Evolutionary conservation across 2,797 vertebrate species (phyloP), one percentile per base, ranked within the genome.

Genomic region (Enteromius unitaeniatus): DNA sequence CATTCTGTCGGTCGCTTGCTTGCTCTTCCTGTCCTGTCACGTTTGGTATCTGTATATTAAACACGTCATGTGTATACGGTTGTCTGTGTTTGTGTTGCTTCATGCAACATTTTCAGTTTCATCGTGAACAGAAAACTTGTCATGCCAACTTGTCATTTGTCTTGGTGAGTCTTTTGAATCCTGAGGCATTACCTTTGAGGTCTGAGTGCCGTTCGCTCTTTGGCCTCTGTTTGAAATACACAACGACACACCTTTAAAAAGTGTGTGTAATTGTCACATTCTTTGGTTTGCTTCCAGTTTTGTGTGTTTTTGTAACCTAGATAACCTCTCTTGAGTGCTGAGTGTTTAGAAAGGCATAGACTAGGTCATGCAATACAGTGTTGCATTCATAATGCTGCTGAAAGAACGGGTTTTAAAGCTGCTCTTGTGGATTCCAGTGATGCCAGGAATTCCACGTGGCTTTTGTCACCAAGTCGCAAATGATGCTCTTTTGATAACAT

Each of bases 401-500:
- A 65, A 70, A 60, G 14, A 70, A 60, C 13, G 1, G 10, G 40
- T 4, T 78, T 78, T 62, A 26, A 69, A 62, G 51, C 53, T 69
- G 51, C 31, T 78, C 51, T 64, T 34, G 7, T 60, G 15, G 70
- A 84, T 76, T 55, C 62, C 42, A 47, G 34, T 42, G 34, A 84
- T 47, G 70, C 42, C 64, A 9, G n/a, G 62, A 42, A 64, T 80
- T 86, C 77, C 64, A 31, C 42, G 10, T 3, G 6, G 17, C 34
- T 45, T 47, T 79, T 78, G 51, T 70, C 6, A 55, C 65, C 4
- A 47, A 26, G 45, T 53, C 17, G 31, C 51, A 34, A 17, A n/a
- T 40, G n/a, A 40, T 72, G 11, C 21, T 62, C 34, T 78, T 82
- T 78, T 86, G 47, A 74, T 68, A 74, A 67, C 77, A 45, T 75